These are phyloP conservation scores for Thera britannica DNA, from an alignment of 2,888 invertebrate species.

Conservation along the genomic window DNA sequence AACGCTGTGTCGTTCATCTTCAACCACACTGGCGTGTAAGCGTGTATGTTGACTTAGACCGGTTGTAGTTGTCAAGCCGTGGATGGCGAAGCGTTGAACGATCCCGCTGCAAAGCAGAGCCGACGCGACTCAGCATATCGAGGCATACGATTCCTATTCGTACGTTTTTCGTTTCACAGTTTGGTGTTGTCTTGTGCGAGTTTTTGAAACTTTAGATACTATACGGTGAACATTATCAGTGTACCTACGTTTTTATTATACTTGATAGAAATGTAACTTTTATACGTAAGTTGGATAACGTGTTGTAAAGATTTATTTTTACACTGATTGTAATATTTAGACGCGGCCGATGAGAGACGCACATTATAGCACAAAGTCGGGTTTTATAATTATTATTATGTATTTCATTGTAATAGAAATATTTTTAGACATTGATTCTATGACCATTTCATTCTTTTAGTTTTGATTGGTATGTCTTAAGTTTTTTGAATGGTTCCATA, in stretches of 20 bases:
- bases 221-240: conserved; percentile 50
- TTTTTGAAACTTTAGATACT: conserved; percentile 43
- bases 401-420: conserved; percentile 27
- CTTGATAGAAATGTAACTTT: conserved; percentile 58
- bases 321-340: conserved; percentile 66
- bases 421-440: conserved; percentile 20
- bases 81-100: conserved; percentile 49
- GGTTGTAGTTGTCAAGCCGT: conserved; percentile 55
- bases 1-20: conserved; percentile 85
- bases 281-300: conserved; percentile 71
- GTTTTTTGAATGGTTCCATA: conserved; percentile 47
- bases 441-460: conserved; percentile 1
- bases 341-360: conserved; percentile 55
- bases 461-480: conserved; percentile 21
- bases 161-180: conserved; percentile 67
- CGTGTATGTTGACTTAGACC: conserved; percentile 40
- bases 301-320: conserved; percentile 73
- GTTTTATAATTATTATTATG: conserved; percentile 27
- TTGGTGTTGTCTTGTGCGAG: conserved; percentile 73
- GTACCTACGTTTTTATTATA: conserved; percentile 45
- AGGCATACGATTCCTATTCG: conserved; percentile 63
- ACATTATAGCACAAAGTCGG: conserved; percentile 63
- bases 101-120: conserved; percentile 41
- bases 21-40: conserved; percentile 90
- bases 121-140: conserved; percentile 69